Conservation (phyloP, 2,888 invertebrate genomes). For the Ramazzottius varieornatus region DNA sequence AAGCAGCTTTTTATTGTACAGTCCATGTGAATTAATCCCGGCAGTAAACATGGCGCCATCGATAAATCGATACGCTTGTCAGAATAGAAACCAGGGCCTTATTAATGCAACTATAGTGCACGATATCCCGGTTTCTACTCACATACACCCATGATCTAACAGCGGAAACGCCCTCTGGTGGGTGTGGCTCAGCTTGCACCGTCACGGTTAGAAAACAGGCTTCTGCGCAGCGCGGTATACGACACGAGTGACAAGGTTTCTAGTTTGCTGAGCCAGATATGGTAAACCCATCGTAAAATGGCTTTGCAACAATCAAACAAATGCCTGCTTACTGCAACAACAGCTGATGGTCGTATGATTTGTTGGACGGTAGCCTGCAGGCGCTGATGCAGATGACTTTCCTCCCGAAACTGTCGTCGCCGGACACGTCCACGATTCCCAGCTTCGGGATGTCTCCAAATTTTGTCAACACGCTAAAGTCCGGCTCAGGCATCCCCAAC, state of each 20-base stretch:
- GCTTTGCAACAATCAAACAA: too few species aligned
- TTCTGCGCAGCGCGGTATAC: too few species aligned
- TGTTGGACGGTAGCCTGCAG: slow-evolving; percentile 54
- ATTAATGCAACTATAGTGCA: too few species aligned
- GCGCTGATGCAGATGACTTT: slow-evolving; percentile 90
- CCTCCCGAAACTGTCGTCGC: slow-evolving; percentile 55
- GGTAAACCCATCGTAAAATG: too few species aligned
- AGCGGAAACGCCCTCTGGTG: too few species aligned
- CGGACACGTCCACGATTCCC: slow-evolving; percentile 24
- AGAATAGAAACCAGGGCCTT: slow-evolving; percentile 5
- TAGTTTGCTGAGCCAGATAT: too few species aligned
- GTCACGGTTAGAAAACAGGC: too few species aligned
- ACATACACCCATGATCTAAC: too few species aligned
- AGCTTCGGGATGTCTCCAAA: slow-evolving; percentile 42
- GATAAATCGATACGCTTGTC: background rate
- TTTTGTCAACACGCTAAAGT: slow-evolving; percentile 17
- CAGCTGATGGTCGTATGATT: slow-evolving; percentile 43
- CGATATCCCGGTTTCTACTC: too few species aligned
- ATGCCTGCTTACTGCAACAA: slow-evolving; percentile 41
- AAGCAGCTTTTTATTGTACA: slow-evolving; percentile 11
- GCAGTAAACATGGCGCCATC: background rate
- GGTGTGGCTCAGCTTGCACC: too few species aligned
- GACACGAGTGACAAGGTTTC: too few species aligned
- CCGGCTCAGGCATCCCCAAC: slow-evolving; percentile 29
- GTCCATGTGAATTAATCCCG: too few species aligned